Evolutionary conservation across 2,888 invertebrate species (phyloP).

Genomic region (Capitulum mitella): DNA sequence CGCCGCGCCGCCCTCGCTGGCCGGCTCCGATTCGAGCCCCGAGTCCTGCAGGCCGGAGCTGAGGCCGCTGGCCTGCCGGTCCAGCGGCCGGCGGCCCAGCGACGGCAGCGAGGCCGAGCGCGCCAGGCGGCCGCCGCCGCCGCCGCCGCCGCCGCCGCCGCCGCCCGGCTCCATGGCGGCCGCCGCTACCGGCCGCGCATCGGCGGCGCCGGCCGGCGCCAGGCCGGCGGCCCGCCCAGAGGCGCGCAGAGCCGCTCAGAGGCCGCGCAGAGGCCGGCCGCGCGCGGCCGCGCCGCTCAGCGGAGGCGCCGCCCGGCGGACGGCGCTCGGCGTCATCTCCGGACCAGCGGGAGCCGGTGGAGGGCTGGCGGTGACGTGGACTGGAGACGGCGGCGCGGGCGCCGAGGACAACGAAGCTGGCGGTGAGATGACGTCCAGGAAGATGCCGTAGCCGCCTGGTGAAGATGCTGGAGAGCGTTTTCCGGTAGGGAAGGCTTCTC

Average conservation of each 20-base stretch:
- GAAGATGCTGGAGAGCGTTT: too few relatives aligned
- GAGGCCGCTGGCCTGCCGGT: not conserved
- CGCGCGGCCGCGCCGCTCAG: not conserved
- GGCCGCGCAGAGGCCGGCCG: too few relatives aligned
- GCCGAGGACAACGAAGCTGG: too few relatives aligned
- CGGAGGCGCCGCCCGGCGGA: not conserved
- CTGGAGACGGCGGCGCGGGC: too few relatives aligned
- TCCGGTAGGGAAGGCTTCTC: too few relatives aligned
- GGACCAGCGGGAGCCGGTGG: not conserved
- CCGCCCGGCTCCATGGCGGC: not conserved
- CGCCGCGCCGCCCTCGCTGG: not conserved
- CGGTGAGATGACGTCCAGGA: too few relatives aligned
- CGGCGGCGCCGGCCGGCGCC: not conserved
- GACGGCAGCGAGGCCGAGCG: not conserved
- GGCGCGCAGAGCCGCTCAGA: not conserved
- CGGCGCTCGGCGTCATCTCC: not conserved
- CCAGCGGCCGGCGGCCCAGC: not conserved
- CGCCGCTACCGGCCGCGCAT: not conserved
- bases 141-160: not conserved
- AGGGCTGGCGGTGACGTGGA: too few relatives aligned
- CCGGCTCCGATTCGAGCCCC: not conserved
- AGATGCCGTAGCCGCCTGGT: too few relatives aligned
- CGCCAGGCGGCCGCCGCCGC: not conserved
- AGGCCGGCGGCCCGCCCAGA: not conserved
- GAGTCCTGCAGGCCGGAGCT: slow-evolving; percentile 32